Conservation (phyloP, 2,113 vertebrate genomes). For the Cromileptes altivelis region DNA sequence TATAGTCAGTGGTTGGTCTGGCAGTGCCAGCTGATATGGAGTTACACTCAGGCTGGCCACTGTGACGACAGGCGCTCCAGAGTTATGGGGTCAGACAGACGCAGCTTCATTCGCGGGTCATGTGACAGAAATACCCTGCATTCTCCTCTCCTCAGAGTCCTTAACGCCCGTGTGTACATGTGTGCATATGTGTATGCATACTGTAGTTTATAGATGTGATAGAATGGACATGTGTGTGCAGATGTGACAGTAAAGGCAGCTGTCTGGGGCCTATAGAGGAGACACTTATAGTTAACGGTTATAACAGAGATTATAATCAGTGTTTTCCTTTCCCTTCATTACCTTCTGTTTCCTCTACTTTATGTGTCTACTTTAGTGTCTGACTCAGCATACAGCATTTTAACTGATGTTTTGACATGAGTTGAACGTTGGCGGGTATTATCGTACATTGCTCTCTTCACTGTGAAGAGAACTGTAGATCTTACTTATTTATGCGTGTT, state of each 20-base stretch:
- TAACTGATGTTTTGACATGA: neutral
- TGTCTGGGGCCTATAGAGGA: constrained; percentile 3
- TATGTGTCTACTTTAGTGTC: too few species aligned
- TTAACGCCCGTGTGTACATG: neutral
- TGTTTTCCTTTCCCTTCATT: neutral
- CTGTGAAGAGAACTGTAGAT: neutral
- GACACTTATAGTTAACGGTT: neutral
- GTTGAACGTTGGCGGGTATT: neutral
- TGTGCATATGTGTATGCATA: neutral
- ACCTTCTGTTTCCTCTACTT: too few species aligned
- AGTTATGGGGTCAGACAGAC: constrained; percentile 77
- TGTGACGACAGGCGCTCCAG: constrained; percentile 60
- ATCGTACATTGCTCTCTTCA: neutral
- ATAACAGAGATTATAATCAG: neutral
- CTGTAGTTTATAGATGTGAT: neutral
- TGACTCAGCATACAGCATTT: neutral
- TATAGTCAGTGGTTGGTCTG: neutral
- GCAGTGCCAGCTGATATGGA: constrained; percentile 13
- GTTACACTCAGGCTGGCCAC: constrained; percentile 42
- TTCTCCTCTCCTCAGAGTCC: constrained; percentile 8
- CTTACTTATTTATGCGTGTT: neutral
- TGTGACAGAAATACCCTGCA: constrained; percentile 60
- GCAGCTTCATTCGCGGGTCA: constrained; percentile 47
- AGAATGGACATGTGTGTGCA: neutral
- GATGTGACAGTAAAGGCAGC: constrained; percentile 18